Percentiles rank a stretch among this genome's conserved stretches.
These are phyloP conservation scores for Alligator sinensis DNA, from an alignment of 2,113 vertebrate species.

Conservation along the genomic window DNA sequence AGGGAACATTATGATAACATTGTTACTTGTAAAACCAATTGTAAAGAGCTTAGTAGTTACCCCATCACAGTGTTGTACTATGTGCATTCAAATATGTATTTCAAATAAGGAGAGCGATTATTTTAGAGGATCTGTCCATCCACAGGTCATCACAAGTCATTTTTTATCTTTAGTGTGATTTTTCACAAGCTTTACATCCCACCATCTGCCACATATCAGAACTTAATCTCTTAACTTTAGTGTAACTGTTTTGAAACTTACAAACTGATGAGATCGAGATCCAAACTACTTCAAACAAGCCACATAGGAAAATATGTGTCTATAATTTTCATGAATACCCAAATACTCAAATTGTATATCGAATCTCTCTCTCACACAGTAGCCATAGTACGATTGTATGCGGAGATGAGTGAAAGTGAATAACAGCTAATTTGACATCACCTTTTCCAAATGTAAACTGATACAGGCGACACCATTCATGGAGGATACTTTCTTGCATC, in stretches of 20 bases:
- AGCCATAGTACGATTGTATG: too few relatives aligned
- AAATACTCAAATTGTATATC: not conserved
- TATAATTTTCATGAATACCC: accelerated
- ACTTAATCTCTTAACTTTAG: not conserved
- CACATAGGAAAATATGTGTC: accelerated
- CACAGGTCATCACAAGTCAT: not conserved
- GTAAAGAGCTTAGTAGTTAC: not conserved
- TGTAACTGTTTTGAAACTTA: accelerated
- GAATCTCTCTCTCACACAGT: too few relatives aligned
- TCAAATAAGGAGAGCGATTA: not conserved
- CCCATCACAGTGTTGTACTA: not conserved
- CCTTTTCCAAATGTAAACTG: too few relatives aligned
- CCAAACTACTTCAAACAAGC: not conserved
- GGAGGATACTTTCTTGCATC: too few relatives aligned
- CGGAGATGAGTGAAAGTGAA: too few relatives aligned
- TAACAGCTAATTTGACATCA: too few relatives aligned
- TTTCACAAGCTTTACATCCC: not conserved
- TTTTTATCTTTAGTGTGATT: not conserved
- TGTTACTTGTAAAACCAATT: not conserved
- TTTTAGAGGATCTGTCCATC: not conserved
- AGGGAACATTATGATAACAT: not conserved
- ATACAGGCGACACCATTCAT: too few relatives aligned
- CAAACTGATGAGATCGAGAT: not conserved
- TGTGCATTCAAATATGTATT: not conserved
- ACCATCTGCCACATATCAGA: not conserved